A percentile compares a stretch with the other conserved stretches of the same genome.
Conservation (phyloP, 2,797 vertebrate genomes). For the Peromyscus aztecus region DNA sequence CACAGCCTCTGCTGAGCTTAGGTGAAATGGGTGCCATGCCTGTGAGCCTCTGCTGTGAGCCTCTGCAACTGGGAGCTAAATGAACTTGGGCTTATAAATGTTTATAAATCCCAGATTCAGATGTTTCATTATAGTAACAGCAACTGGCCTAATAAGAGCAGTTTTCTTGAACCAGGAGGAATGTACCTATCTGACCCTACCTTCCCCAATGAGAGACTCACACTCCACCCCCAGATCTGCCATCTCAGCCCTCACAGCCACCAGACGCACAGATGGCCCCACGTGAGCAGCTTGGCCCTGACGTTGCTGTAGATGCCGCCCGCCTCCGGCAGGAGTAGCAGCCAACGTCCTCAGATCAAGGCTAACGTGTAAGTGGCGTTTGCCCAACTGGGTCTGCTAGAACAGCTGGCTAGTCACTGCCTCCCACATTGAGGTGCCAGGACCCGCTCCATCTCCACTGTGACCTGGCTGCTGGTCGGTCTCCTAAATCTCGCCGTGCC, state of each 20-base stretch:
- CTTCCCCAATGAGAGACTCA: rapidly evolving
- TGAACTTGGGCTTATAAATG: neutral
- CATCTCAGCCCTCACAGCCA: rapidly evolving
- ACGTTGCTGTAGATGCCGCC: neutral
- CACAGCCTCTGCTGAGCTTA: neutral
- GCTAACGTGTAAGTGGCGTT: neutral
- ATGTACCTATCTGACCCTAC: neutral
- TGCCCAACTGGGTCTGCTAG: slow-evolving; percentile 22
- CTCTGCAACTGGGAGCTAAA: neutral
- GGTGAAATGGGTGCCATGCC: rapidly evolving
- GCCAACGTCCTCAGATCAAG: neutral
- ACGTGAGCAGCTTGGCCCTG: neutral
- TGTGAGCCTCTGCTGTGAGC: neutral
- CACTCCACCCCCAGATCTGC: neutral
- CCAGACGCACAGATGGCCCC: neutral
- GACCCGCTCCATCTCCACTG: slow-evolving; percentile 78
- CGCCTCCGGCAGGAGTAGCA: neutral
- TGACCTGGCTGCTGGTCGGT: slow-evolving; percentile 57
- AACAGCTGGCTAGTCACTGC: slow-evolving; percentile 79
- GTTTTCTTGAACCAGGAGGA: neutral
- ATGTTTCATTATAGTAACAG: neutral
- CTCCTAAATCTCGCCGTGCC: slow-evolving; percentile 1
- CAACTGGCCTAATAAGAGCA: too few relatives aligned
- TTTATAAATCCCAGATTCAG: neutral
- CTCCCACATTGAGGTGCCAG: slow-evolving; percentile 70